Conservation (phyloP, 2,797 vertebrate genomes). For the Hemibagrus guttatus region DNA sequence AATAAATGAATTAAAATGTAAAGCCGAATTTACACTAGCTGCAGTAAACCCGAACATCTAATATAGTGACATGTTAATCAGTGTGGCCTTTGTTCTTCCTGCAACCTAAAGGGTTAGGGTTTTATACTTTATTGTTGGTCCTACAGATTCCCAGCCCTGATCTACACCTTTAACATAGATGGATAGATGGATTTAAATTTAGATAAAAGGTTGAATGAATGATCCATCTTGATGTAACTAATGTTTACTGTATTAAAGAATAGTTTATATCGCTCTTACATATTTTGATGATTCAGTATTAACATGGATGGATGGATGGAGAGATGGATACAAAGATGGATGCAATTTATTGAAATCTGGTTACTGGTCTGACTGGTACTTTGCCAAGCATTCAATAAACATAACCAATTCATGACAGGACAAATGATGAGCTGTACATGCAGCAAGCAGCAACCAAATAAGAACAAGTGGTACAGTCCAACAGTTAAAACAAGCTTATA, state of each 20-base stretch:
- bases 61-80: neutral
- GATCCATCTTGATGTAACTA: neutral
- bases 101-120: neutral
- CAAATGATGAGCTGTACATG: neutral
- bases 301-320: neutral
- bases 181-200: neutral
- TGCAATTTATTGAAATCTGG: neutral
- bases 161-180: neutral
- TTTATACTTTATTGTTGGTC: neutral
- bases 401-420: neutral
- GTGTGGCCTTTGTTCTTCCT: neutral
- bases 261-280: neutral
- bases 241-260: neutral
- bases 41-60: neutral
- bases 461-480: neutral
- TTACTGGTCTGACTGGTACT: neutral
- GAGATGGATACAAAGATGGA: neutral
- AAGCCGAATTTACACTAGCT: neutral
- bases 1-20: no score
- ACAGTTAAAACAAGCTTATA: neutral
- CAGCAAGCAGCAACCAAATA: slow-evolving; percentile 14
- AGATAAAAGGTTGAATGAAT: neutral
- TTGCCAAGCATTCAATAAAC: neutral
- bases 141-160: neutral
- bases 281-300: neutral